These are phyloP conservation scores for Unio pictorum DNA, from an alignment of 2,888 invertebrate genomes.

Conservation along the genomic window DNA sequence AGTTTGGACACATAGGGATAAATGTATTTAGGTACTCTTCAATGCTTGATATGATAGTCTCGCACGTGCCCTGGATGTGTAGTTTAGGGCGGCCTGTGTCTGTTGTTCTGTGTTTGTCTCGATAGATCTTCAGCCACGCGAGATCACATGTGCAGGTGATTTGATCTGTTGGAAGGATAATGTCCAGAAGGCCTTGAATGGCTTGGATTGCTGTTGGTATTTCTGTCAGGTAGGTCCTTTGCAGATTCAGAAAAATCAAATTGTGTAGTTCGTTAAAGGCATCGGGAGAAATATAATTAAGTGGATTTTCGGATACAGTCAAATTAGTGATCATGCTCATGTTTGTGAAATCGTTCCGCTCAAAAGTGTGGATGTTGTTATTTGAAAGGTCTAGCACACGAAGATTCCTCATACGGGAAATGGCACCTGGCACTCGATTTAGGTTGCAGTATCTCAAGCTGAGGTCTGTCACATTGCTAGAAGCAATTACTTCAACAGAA, in stretches of 20 bases:
- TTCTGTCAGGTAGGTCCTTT: conserved; percentile 15
- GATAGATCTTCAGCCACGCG: conserved; percentile 36
- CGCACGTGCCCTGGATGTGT: conserved; percentile 32
- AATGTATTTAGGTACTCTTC: conserved; percentile 24
- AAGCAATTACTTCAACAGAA: conserved; percentile 21
- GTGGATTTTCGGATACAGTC: conserved; percentile 29
- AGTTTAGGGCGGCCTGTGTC: neutral
- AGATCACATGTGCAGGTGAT: conserved; percentile 47
- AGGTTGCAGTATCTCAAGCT: conserved; percentile 30
- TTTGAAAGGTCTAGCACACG: conserved; percentile 30
- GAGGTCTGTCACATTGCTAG: conserved; percentile 25
- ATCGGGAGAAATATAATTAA: conserved; percentile 36
- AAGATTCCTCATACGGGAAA: conserved; percentile 18
- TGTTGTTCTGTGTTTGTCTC: neutral
- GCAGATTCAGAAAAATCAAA: conserved; percentile 19
- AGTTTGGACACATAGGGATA: conserved; percentile 32
- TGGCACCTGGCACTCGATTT: conserved; percentile 39
- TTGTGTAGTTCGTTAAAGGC: conserved; percentile 23
- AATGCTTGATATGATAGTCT: conserved; percentile 30
- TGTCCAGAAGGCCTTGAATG: conserved; percentile 3
- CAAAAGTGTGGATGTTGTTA: conserved; percentile 44
- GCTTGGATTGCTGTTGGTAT: conserved; percentile 37
- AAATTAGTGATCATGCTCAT: conserved; percentile 14
- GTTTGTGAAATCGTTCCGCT: conserved; percentile 34
- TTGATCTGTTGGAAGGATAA: conserved; percentile 11